Base-by-base conservation (phyloP, 1,140 invertebrate species). In the Zaprionus kolodkinae region DNA sequence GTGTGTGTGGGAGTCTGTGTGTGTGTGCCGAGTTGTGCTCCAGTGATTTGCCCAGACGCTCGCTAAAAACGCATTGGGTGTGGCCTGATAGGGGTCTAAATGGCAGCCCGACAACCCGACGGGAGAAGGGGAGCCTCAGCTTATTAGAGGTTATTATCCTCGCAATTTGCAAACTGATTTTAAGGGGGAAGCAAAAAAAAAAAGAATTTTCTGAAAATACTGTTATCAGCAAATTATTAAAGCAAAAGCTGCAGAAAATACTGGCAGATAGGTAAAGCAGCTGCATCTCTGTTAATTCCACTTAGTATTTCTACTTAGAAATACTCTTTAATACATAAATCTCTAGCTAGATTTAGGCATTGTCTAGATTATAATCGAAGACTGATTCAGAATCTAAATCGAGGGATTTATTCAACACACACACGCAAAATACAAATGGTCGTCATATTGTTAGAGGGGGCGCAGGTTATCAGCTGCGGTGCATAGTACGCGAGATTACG, bases 161-260 rank as follows among this genome's bases (percentile, higher is more conserved):
- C 75, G 79, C 88, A 60, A 91, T 91, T 91, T 91, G 81, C 80
- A 89, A 91, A 91, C 88, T 91, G 88, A 91, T 91, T 91, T 91
- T 25, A 15, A 78, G 69, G 61, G 38, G 36, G 40, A 6, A 33
- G 33, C 0, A 35, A 35, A 35, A 54, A 48, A 59, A 38, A 30
- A 69, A 50, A 38, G 36, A 1, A 12, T 71, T 68, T 66, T 68
- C 35, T 56, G 30, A 67, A 54, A 27, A 67, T 56, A 59, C 54
- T 54, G 36, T 11, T 25, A 30, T 33, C 15, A 56, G 38, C 9
- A 61, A 68, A 69, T 73, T 61, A 38, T n/a, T 13, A 36, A 62
- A 48, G 50, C 17, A 30, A 59, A 56, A 38, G 21, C 6, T 13
- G 0, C 10, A 21, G 33, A 6, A 9, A 36, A 15, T 17, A 21